Percentiles rank a stretch among this genome's conserved stretches.
phyloP scores from a whole-genome alignment of 2,113 vertebrate genomes.

The Stomatorhinus ivindoensis region DNA sequence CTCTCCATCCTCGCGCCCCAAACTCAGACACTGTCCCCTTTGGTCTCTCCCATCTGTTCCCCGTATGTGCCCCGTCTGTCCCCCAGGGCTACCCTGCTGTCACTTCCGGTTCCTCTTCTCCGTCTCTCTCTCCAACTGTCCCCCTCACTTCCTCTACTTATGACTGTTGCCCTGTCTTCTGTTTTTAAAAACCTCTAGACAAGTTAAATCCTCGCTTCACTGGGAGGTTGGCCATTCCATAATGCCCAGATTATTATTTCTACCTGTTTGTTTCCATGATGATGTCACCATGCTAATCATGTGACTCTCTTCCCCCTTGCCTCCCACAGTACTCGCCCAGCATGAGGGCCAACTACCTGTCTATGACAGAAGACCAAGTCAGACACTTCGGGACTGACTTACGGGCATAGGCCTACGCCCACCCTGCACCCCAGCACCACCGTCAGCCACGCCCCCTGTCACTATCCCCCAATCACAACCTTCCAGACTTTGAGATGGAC shows the following conservation, averaged over 20 bases:
- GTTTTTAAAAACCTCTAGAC: not conserved
- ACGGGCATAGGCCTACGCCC: constrained; percentile 59
- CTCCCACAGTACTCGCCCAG: constrained; percentile 81
- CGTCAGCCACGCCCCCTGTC: not conserved
- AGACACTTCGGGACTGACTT: constrained; percentile 70
- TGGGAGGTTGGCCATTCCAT: not conserved
- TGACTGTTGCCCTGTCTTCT: not conserved
- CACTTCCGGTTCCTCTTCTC: not conserved
- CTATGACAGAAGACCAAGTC: constrained; percentile 77
- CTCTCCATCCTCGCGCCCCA: not conserved
- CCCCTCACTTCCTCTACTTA: not conserved
- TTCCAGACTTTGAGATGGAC: not conserved
- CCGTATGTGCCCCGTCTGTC: not conserved
- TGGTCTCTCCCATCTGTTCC: not conserved
- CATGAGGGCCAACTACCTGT: constrained; percentile 91
- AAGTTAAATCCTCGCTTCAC: not conserved
- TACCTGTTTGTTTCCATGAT: not conserved
- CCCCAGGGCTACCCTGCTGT: not conserved
- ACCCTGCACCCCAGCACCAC: not conserved
- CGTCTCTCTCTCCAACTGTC: not conserved
- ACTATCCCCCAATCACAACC: not conserved
- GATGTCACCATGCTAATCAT: not conserved
- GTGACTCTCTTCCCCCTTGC: constrained; percentile 24
- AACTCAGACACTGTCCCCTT: not conserved
- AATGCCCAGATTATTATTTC: not conserved